Conservation (phyloP, 2,797 vertebrate genomes). For the Scolopax bukidnonensis region DNA sequence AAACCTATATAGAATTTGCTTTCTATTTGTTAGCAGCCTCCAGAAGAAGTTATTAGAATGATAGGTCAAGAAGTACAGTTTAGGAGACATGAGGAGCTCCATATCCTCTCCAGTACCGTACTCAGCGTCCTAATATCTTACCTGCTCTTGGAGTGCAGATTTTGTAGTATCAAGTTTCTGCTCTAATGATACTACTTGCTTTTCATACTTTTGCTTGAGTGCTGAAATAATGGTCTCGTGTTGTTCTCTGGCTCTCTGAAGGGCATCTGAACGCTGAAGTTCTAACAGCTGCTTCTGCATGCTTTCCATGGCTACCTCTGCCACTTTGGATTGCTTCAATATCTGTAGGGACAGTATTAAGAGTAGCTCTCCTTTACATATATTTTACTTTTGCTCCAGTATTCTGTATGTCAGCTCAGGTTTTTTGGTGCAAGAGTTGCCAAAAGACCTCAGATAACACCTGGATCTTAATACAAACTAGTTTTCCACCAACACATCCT, state of each 20-base stretch:
- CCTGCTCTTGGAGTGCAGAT: constrained; percentile 86
- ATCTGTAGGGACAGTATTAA: constrained; percentile 75
- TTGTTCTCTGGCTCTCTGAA: constrained; percentile 87
- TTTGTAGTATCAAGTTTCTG: constrained; percentile 84
- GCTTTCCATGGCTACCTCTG: constrained; percentile 90
- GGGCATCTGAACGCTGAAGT: constrained; percentile 88
- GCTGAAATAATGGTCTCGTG: constrained; percentile 83
- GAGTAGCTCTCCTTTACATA: background rate
- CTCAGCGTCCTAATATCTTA: constrained; percentile 50
- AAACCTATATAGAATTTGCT: background rate
- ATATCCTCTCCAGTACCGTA: background rate
- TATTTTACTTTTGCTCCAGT: background rate
- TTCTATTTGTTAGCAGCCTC: background rate
- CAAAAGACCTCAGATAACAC: background rate
- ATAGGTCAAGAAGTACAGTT: background rate
- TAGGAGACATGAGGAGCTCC: background rate
- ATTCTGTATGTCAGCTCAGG: background rate
- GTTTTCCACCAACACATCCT: background rate
- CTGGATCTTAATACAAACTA: background rate
- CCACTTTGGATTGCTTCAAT: constrained; percentile 84
- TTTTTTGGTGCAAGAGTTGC: background rate
- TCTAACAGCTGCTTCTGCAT: constrained; percentile 93
- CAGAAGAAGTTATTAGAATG: background rate
- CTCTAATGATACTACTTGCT: constrained; percentile 81
- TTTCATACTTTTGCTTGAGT: constrained; percentile 89